phyloP scores from a whole-genome alignment of 2,888 invertebrate genomes.

The Unio delphinus region DNA sequence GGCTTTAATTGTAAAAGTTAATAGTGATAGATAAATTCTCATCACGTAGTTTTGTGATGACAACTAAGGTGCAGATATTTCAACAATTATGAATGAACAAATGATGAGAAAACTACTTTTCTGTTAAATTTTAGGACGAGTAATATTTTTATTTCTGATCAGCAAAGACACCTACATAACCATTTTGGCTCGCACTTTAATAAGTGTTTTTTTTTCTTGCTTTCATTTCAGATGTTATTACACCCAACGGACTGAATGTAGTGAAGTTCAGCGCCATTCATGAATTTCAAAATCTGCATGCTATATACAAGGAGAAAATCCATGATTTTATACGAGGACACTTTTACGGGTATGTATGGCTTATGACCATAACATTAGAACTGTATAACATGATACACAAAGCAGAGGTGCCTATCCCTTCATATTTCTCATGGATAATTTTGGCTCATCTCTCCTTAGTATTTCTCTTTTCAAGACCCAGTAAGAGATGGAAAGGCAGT shows the following conservation, averaged over 20 bases:
- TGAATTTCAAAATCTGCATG: constrained; percentile 99
- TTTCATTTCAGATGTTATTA: constrained; percentile 84
- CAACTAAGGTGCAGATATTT: background rate
- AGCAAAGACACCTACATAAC: background rate
- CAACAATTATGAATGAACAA: background rate
- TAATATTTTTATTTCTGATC: background rate
- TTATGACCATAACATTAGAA: too few species aligned
- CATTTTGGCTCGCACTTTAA: background rate
- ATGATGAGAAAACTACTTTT: too few species aligned
- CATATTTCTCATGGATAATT: too few species aligned
- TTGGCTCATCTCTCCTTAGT: too few species aligned
- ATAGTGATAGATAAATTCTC: background rate
- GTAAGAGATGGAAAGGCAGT: too few species aligned
- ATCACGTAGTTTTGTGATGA: background rate
- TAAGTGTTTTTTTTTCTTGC: background rate
- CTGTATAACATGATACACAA: too few species aligned
- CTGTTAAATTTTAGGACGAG: too few species aligned
- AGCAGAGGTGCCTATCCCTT: too few species aligned
- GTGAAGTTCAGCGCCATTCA: constrained; percentile 98
- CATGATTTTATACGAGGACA: constrained; percentile 98
- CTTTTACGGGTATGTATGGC: constrained; percentile 88
- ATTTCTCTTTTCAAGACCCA: too few species aligned
- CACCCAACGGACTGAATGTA: constrained; percentile 98
- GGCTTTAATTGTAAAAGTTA: too few species aligned
- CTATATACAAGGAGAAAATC: constrained; percentile 96